These are phyloP conservation scores for Siniperca undulata DNA, from an alignment of 2,797 vertebrate species.

Conservation along the genomic window DNA sequence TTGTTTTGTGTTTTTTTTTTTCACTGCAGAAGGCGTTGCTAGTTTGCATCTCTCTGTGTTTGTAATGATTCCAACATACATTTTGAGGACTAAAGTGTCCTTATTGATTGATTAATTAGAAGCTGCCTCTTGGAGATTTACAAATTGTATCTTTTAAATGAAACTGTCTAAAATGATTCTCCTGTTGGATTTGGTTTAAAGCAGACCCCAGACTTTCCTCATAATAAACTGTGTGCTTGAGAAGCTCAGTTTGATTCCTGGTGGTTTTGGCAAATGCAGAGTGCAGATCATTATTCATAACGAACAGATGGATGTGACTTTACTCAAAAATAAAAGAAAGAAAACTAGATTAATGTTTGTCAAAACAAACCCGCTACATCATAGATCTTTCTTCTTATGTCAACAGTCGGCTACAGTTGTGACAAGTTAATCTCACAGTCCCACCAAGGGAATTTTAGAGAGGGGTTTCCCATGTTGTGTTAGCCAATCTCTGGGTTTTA, in stretches of 20 bases:
- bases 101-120: not conserved
- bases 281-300: slow-evolving; percentile 4
- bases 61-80: not conserved
- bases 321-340: slow-evolving; percentile 20
- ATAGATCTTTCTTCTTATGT: slow-evolving; percentile 32
- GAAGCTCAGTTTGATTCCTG: slow-evolving; percentile 16
- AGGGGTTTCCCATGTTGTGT: slow-evolving; percentile 63
- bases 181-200: slow-evolving; percentile 9
- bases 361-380: slow-evolving; percentile 50
- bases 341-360: slow-evolving; percentile 39
- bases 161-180: not conserved
- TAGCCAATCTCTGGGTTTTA: slow-evolving; percentile 48
- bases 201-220: not conserved
- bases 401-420: slow-evolving; percentile 40
- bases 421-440: slow-evolving; percentile 58
- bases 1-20: slow-evolving; percentile 1
- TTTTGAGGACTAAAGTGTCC: not conserved
- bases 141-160: slow-evolving; percentile 25
- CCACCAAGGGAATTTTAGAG: slow-evolving; percentile 50
- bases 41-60: slow-evolving; percentile 8
- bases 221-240: not conserved
- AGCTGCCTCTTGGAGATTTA: not conserved
- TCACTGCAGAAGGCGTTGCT: not conserved
- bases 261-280: slow-evolving; percentile 29
- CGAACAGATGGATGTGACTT: slow-evolving; percentile 23